Percentiles rank a stretch among this genome's conserved stretches.
These are phyloP conservation scores for Muricea muricata DNA, from an alignment of 92 coral and sea anemone genomes.

Conservation along the genomic window DNA sequence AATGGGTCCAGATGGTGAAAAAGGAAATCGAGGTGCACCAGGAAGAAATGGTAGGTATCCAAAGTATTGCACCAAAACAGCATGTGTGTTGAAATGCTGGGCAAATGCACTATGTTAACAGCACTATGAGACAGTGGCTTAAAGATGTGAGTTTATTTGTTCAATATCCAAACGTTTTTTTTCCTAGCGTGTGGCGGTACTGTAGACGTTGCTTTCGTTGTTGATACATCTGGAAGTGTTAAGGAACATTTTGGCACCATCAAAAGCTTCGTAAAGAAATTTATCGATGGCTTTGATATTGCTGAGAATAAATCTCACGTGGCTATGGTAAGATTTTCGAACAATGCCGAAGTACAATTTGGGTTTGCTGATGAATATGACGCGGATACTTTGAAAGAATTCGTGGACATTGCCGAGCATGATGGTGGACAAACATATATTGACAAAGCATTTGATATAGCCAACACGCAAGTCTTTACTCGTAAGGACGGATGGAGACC, in stretches of 20 bases:
- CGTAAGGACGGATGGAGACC: slow-evolving; percentile 3
- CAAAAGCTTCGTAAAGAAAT: slow-evolving; percentile 10
- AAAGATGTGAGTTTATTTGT: background rate
- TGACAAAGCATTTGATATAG: slow-evolving; percentile 15
- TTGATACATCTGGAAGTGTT: slow-evolving; percentile 39
- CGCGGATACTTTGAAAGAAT: background rate
- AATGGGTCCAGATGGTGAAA: background rate
- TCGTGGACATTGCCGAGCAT: background rate
- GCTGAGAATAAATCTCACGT: slow-evolving; percentile 8
- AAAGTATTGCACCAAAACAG: too few relatives aligned
- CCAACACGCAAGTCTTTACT: background rate
- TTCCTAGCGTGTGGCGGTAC: slow-evolving; percentile 26
- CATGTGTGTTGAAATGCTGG: background rate
- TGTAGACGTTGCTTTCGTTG: slow-evolving; percentile 30
- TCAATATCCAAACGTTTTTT: background rate
- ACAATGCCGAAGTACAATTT: slow-evolving; percentile 6
- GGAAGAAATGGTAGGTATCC: slow-evolving; percentile 23
- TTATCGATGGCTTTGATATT: slow-evolving; percentile 32
- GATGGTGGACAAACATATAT: slow-evolving; percentile 23
- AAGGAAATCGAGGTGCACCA: background rate
- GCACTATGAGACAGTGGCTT: too few relatives aligned
- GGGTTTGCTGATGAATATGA: background rate
- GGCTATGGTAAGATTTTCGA: slow-evolving; percentile 14
- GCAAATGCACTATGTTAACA: too few relatives aligned
- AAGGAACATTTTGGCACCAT: background rate